Conservation (phyloP, 1,140 invertebrate genomes). For the Leptoteleia sp. region DNA sequence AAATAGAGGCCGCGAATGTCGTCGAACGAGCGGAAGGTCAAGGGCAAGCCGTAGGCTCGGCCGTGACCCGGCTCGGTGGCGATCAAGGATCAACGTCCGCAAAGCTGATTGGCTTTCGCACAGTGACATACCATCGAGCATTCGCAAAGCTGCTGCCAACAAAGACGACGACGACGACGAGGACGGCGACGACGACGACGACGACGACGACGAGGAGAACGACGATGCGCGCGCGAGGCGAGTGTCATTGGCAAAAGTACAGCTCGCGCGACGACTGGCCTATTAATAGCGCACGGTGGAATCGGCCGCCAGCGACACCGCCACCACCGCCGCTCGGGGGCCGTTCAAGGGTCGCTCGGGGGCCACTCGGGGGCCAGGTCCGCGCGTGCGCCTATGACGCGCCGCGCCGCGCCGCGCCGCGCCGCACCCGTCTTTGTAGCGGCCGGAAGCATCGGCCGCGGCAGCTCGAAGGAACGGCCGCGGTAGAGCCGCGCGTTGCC, state of each 20-base stretch:
- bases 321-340: conserved; percentile 37
- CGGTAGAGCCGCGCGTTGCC: conserved; percentile 23
- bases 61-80: too few species aligned
- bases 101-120: conserved; percentile 55
- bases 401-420: too few species aligned
- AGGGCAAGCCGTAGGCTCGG: neutral
- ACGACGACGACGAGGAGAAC: too few species aligned
- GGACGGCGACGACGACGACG: too few species aligned
- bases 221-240: conserved; percentile 49
- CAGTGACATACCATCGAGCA: conserved; percentile 64
- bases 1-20: conserved; percentile 20
- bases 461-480: conserved; percentile 30
- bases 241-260: conserved; percentile 68
- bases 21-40: conserved; percentile 22
- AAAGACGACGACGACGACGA: too few species aligned
- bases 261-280: conserved; percentile 45
- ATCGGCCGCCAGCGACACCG: conserved; percentile 22
- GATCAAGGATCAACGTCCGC: conserved; percentile 20
- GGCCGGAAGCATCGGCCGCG: conserved; percentile 39
- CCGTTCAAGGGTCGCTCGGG: conserved; percentile 20
- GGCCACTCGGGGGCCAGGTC: too few species aligned
- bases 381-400: too few species aligned
- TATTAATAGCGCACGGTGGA: conserved; percentile 62
- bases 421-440: conserved; percentile 22
- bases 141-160: conserved; percentile 65